Conservation (phyloP, 2,888 invertebrate species). For the Galerucella pusilla region DNA sequence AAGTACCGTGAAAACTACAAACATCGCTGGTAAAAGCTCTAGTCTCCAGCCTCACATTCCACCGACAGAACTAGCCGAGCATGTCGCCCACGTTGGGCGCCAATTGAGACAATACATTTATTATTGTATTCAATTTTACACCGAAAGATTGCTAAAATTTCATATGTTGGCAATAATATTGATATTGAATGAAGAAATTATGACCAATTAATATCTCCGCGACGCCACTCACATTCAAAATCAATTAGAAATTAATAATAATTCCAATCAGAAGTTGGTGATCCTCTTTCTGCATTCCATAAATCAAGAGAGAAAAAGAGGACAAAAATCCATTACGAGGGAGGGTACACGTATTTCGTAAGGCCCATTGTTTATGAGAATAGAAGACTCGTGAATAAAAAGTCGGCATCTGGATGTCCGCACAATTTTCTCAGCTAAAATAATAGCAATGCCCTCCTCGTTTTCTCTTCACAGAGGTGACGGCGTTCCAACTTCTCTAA, state of each 20-base stretch:
- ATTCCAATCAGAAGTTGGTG: conserved; percentile 39
- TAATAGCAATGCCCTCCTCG: conserved; percentile 56
- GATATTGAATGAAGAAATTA: background rate
- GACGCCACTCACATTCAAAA: conserved; percentile 16
- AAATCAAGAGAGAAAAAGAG: conserved; percentile 40
- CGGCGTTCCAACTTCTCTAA: conserved; percentile 57
- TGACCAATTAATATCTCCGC: conserved; percentile 18
- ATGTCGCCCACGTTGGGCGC: too few relatives aligned
- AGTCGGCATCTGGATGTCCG: conserved; percentile 58
- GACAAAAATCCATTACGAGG: conserved; percentile 29
- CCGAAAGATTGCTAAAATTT: too few relatives aligned
- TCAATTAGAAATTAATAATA: conserved; percentile 21
- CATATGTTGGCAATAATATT: too few relatives aligned
- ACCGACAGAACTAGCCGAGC: too few relatives aligned
- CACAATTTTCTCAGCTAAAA: conserved; percentile 59
- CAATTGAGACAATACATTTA: too few relatives aligned
- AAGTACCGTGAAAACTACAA: too few relatives aligned
- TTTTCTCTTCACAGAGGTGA: conserved; percentile 53
- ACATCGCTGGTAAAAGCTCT: too few relatives aligned
- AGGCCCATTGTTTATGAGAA: conserved; percentile 45
- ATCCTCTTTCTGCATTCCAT: conserved; percentile 35
- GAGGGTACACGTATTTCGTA: conserved; percentile 37
- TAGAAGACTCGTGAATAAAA: conserved; percentile 45
- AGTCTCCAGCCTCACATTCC: too few relatives aligned
- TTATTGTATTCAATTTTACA: too few relatives aligned